Percentiles rank a stretch among this genome's conserved stretches.
phyloP scores from a whole-genome alignment of 2,888 invertebrate species.

The Petrolisthes cinctipes region DNA sequence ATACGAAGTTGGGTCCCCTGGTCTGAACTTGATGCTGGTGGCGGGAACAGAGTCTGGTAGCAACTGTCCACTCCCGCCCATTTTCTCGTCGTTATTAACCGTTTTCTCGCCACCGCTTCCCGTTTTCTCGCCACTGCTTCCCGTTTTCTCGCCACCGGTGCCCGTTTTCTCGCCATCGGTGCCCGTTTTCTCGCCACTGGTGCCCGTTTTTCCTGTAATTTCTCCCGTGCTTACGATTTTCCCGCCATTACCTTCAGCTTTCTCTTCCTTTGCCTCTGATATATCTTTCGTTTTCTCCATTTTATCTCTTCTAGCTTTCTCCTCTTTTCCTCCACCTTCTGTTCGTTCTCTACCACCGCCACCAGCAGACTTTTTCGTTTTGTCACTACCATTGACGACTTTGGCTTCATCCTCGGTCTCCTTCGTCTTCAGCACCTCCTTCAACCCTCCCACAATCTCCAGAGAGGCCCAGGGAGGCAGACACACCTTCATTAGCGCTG shows the following conservation, averaged over 20 bases:
- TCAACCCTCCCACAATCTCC: conserved; percentile 42
- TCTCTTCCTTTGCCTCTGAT: neutral
- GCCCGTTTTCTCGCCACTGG: neutral
- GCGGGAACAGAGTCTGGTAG: conserved; percentile 54
- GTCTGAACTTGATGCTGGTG: conserved; percentile 54
- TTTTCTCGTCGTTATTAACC: neutral
- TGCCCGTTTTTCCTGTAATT: neutral
- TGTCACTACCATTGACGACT: neutral
- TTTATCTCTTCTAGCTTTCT: neutral
- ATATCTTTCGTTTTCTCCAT: neutral
- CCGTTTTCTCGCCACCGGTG: neutral
- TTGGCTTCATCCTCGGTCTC: neutral
- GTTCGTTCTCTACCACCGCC: neutral
- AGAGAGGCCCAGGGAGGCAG: conserved; percentile 44
- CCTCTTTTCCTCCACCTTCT: neutral
- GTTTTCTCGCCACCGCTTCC: neutral
- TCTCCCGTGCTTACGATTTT: neutral
- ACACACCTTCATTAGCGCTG: conserved; percentile 51
- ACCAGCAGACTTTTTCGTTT: neutral
- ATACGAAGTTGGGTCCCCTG: conserved; percentile 53
- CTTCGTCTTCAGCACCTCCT: conserved; percentile 7
- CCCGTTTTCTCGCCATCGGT: neutral
- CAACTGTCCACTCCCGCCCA: conserved; percentile 22
- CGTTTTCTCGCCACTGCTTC: neutral
- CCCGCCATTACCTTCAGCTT: neutral